These are phyloP conservation scores for Daubentonia madagascariensis DNA, from an alignment of 2,113 vertebrate genomes.

Conservation along the genomic window DNA sequence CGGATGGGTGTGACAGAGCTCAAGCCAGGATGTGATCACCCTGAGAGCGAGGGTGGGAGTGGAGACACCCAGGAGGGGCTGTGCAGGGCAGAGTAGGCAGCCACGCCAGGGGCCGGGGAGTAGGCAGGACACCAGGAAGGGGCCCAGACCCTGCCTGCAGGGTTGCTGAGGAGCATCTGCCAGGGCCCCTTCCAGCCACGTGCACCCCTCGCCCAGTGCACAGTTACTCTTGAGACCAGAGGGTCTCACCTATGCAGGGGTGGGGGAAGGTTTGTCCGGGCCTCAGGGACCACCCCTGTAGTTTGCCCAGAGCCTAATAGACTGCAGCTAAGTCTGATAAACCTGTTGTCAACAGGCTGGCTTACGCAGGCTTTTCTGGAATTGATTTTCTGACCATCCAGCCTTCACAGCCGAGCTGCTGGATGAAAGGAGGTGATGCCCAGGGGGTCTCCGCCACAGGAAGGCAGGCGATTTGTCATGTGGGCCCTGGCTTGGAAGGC, in stretches of 20 bases:
- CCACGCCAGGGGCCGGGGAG: background rate
- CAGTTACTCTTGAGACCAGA: background rate
- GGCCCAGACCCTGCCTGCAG: background rate
- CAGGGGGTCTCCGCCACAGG: background rate
- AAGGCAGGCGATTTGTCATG: background rate
- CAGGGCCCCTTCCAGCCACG: background rate
- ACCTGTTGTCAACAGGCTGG: conserved; percentile 1
- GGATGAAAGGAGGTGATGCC: background rate
- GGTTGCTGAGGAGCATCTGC: background rate
- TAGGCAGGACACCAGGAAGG: background rate
- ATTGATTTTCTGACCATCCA: conserved; percentile 66
- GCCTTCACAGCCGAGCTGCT: background rate
- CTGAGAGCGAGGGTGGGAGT: background rate
- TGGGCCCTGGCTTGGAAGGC: background rate
- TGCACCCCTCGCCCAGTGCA: background rate
- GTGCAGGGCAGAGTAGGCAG: background rate
- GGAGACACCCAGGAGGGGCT: background rate
- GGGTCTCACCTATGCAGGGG: background rate
- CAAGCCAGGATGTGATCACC: too few relatives aligned
- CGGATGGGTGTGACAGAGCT: background rate
- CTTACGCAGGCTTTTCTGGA: conserved; percentile 59
- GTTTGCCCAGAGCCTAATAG: conserved; percentile 12
- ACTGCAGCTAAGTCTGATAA: conserved; percentile 42
- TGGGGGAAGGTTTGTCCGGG: background rate
- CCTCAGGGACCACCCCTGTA: background rate